Conservation (phyloP, 2,797 vertebrate genomes). For the Sorex maritimensis region DNA sequence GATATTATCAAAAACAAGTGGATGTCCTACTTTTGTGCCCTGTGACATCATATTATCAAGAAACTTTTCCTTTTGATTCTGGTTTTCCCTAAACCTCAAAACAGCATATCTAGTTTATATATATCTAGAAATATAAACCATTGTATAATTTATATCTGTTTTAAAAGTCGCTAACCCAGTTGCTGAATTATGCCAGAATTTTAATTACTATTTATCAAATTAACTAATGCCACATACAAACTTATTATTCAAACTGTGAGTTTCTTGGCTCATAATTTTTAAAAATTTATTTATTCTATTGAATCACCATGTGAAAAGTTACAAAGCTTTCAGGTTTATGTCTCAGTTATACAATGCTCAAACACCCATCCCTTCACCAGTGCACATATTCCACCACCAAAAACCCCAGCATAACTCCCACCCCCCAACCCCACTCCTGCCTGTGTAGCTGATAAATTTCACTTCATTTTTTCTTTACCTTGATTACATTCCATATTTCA, state of each 20-base stretch:
- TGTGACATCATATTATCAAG: background rate
- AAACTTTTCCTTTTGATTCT: background rate
- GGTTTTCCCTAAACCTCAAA: background rate
- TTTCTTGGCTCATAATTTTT: background rate
- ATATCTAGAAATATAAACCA: background rate
- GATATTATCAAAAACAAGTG: background rate
- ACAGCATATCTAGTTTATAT: too few relatives aligned
- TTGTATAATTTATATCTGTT: background rate
- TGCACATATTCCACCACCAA: too few relatives aligned
- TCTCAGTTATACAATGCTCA: too few relatives aligned
- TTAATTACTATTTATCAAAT: slow-evolving; percentile 19
- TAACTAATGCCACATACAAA: slow-evolving; percentile 2
- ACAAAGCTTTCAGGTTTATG: too few relatives aligned
- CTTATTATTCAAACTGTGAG: background rate
- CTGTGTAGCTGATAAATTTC: too few relatives aligned
- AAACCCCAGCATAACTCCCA: too few relatives aligned
- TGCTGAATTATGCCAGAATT: background rate
- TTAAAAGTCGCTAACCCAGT: background rate
- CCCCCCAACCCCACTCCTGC: too few relatives aligned
- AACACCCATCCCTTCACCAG: too few relatives aligned
- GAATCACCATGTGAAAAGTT: too few relatives aligned
- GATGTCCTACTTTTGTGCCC: background rate
- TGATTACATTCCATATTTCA: too few relatives aligned
- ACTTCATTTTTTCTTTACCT: too few relatives aligned
- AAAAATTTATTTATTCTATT: too few relatives aligned